Evolutionary conservation across 2,797 vertebrate genomes (phyloP).

Genomic region (Megalops cyprinoides): DNA sequence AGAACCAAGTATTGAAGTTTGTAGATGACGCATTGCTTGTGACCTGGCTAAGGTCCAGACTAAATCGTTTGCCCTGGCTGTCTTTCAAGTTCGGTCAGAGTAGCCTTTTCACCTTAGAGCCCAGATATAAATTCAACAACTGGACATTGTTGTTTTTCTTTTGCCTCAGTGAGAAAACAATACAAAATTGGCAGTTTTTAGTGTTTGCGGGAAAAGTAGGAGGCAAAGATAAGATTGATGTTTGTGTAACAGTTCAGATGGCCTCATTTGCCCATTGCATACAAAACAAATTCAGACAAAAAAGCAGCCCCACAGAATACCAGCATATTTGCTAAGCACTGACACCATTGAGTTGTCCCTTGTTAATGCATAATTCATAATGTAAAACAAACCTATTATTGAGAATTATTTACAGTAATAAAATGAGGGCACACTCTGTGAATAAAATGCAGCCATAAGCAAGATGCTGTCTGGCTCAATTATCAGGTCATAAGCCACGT

Average conservation of each 20-base stretch:
- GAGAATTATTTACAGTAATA: background rate
- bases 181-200: constrained; percentile 31
- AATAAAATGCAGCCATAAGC: background rate
- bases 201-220: constrained; percentile 37
- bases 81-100: constrained; percentile 58
- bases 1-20: constrained; percentile 69
- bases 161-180: constrained; percentile 58
- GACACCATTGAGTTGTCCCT: background rate
- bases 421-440: background rate
- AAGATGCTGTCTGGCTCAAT: background rate
- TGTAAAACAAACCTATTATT: constrained; percentile 10
- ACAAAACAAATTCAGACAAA: constrained; percentile 8
- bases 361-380: background rate
- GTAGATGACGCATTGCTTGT: constrained; percentile 71
- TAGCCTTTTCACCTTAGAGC: constrained; percentile 58
- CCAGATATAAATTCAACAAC: constrained; percentile 58
- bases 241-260: constrained; percentile 8
- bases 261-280: background rate
- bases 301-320: background rate
- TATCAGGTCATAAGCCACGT: background rate
- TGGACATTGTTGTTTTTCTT: constrained; percentile 55
- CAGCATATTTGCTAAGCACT: background rate
- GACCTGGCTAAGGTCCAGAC: constrained; percentile 66
- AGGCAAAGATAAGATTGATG: constrained; percentile 44
- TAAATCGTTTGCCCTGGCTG: constrained; percentile 64